These are phyloP conservation scores for Ligdia adustata DNA, from an alignment of 2,888 invertebrate species.

Conservation along the genomic window DNA sequence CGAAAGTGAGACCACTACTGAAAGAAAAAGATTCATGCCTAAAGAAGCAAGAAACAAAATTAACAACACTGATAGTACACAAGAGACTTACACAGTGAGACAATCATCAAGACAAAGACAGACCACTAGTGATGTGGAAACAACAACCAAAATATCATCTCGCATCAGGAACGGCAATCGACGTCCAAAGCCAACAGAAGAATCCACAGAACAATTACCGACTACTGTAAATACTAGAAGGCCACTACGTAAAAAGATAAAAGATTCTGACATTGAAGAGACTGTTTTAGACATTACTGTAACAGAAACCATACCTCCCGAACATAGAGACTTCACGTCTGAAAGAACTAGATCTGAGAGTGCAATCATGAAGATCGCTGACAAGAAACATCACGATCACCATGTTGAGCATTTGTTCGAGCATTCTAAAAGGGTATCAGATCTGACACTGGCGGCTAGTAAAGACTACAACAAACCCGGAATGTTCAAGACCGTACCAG, in stretches of 20 bases:
- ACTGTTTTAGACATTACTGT: slow-evolving; percentile 70
- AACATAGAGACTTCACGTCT: slow-evolving; percentile 68
- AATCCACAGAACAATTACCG: slow-evolving; percentile 58
- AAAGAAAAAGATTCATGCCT: slow-evolving; percentile 79
- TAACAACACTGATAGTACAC: slow-evolving; percentile 60
- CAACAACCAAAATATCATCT: slow-evolving; percentile 71
- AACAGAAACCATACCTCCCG: slow-evolving; percentile 60
- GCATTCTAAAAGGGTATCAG: slow-evolving; percentile 88
- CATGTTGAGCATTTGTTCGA: slow-evolving; percentile 73
- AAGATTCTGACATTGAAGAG: slow-evolving; percentile 68
- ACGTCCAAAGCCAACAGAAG: slow-evolving; percentile 69
- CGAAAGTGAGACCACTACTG: slow-evolving; percentile 72
- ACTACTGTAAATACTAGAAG: slow-evolving; percentile 60
- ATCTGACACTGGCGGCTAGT: slow-evolving; percentile 88
- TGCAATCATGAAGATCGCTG: slow-evolving; percentile 84
- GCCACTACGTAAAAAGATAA: slow-evolving; percentile 67
- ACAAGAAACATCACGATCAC: slow-evolving; percentile 72
- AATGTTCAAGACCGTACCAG: slow-evolving; percentile 87
- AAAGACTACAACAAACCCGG: slow-evolving; percentile 89
- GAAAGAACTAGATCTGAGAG: slow-evolving; percentile 78
- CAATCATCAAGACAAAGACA: slow-evolving; percentile 62
- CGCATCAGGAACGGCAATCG: slow-evolving; percentile 69
- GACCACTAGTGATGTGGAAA: slow-evolving; percentile 63
- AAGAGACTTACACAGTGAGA: slow-evolving; percentile 58
- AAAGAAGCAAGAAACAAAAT: slow-evolving; percentile 74